Evolutionary conservation across 1,140 invertebrate species (phyloP), one percentile per base, ranked within the genome.

Genomic region (Drosophila varians): DNA sequence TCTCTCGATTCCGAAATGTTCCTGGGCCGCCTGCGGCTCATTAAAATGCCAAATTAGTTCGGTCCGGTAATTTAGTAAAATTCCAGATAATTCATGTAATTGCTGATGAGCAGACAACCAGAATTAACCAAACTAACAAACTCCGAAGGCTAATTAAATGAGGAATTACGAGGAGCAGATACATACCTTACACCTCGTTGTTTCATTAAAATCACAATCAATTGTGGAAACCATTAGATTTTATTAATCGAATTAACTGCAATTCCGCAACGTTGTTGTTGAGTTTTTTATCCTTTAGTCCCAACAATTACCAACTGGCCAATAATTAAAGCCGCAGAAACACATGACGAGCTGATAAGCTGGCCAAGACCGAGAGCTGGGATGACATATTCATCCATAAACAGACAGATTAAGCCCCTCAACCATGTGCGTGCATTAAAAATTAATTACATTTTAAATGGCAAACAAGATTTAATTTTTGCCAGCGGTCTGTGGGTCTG

Each of bases 371-470:
- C 2, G 21, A 38, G 5, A n/a, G 5, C 14, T 38, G 45, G 47
- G 14, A 4, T 31, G 23, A n/a, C 51, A 26, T 38, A 53, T 34
- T 53, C 61, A 66, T 66, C 64, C 61, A 68, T 68, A 68, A 71
- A 60, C 54, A 60, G 43, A 31, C 38, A 53, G 45, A 62, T 54
- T 42, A 62, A 72, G 12, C 47, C 55, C 42, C 34, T 47, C 40
- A 73, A 57, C 23, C 28, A 46, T 54, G 42, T 46, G 52, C 49
- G 47, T 26, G 64, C 66, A 79, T 78, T 78, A 74, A 78, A 78
- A 78, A 79, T 78, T 78, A 78, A 78, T 78, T 78, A 74, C 76
- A 79, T 49, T 79, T 78, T 78, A 70, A 78, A 78, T 74, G 56
- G 34, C 25, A 51, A 73, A 62, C 28, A 70, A 53, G 25, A 69